phyloP scores from a whole-genome alignment of 2,797 vertebrate genomes.

The Capromys pilorides region DNA sequence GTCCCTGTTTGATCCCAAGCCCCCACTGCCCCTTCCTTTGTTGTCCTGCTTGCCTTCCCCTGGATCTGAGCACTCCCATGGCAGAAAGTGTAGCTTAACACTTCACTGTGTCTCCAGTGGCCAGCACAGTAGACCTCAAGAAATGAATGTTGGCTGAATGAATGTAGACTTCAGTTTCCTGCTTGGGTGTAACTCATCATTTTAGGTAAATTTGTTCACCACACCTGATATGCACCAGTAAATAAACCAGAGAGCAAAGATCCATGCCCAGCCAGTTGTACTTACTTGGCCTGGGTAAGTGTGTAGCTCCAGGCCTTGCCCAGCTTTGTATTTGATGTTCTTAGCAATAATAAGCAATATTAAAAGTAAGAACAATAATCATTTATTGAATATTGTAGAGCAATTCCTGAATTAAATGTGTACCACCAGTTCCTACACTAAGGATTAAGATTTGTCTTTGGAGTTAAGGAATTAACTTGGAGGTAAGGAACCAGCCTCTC shows the following conservation, averaged over 20 bases:
- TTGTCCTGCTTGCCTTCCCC: background rate
- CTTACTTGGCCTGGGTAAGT: background rate
- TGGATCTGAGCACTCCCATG: background rate
- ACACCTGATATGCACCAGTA: background rate
- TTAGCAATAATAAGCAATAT: background rate
- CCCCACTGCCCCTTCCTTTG: background rate
- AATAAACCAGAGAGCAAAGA: slow-evolving; percentile 23
- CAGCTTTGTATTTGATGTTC: background rate
- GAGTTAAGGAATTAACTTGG: slow-evolving; percentile 15
- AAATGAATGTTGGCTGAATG: background rate
- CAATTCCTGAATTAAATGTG: background rate
- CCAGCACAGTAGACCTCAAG: background rate
- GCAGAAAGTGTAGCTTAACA: background rate
- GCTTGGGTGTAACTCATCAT: background rate
- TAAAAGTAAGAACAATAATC: background rate
- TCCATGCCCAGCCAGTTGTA: background rate
- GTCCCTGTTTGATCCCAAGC: background rate
- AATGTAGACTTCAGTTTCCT: slow-evolving; percentile 1
- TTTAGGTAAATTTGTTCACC: slow-evolving; percentile 40
- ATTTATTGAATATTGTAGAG: background rate
- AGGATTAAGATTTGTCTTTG: slow-evolving; percentile 29
- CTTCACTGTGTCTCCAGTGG: background rate
- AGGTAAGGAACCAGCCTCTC: background rate
- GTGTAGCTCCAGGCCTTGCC: background rate
- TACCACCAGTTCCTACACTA: background rate